Percentiles rank a stretch among this genome's conserved stretches.
These are phyloP conservation scores for Echiichthys vipera DNA, from an alignment of 2,797 vertebrate species.

Conservation along the genomic window DNA sequence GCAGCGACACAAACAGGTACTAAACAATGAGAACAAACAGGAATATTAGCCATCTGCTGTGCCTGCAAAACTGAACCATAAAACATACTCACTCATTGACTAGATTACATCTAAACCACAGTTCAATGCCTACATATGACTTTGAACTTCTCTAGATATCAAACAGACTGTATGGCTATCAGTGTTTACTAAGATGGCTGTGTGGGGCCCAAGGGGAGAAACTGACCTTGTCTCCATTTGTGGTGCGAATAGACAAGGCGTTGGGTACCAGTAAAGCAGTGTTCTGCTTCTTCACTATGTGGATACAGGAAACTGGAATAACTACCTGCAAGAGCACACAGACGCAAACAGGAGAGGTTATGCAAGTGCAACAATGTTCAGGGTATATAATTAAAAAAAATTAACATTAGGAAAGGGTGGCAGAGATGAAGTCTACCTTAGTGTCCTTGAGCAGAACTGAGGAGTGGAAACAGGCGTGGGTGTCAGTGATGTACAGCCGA, in stretches of 20 bases:
- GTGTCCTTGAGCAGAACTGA: slow-evolving; percentile 89
- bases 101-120: neutral
- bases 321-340: slow-evolving; percentile 76
- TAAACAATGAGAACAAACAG: slow-evolving; percentile 50
- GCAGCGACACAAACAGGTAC: slow-evolving; percentile 89
- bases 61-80: neutral
- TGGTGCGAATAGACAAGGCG: slow-evolving; percentile 88
- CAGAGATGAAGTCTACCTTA: slow-evolving; percentile 77
- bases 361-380: neutral
- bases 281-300: slow-evolving; percentile 90
- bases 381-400: no score
- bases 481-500: slow-evolving; percentile 87
- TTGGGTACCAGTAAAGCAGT: slow-evolving; percentile 90
- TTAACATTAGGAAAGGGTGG: no score
- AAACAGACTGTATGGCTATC: neutral
- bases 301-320: slow-evolving; percentile 83
- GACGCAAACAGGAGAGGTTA: neutral
- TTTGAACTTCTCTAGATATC: neutral
- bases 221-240: slow-evolving; percentile 87
- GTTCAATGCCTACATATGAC: neutral
- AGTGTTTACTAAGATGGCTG: neutral
- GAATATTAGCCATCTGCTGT: slow-evolving; percentile 18
- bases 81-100: neutral
- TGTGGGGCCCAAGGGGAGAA: neutral
- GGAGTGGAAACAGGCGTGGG: slow-evolving; percentile 88